Conservation (phyloP, 2,113 vertebrate genomes). For the Pelecanus crispus region DNA sequence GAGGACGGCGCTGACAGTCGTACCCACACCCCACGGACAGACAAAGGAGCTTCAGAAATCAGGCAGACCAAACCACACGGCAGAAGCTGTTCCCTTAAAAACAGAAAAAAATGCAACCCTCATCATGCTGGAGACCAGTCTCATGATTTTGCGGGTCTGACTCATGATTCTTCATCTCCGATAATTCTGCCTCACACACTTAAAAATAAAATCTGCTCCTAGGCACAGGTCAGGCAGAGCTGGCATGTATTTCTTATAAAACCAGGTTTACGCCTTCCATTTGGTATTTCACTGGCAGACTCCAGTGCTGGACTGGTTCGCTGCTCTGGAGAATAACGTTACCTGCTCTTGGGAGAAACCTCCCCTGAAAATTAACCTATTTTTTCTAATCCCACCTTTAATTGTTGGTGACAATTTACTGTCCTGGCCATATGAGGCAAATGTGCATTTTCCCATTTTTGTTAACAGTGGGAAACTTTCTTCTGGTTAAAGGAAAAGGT, state of each 20-base stretch:
- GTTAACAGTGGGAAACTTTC: not conserved
- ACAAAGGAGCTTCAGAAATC: not conserved
- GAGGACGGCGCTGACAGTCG: accelerated
- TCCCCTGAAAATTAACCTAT: not conserved
- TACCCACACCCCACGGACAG: not conserved
- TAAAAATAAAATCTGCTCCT: conserved; percentile 19
- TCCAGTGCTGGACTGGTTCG: not conserved
- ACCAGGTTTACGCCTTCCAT: not conserved
- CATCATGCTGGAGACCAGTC: not conserved
- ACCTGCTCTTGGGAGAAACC: not conserved
- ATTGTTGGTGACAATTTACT: not conserved
- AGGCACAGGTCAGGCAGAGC: not conserved
- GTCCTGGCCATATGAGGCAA: not conserved
- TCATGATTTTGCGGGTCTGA: conserved; percentile 6
- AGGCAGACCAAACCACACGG: not conserved
- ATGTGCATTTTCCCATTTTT: not conserved
- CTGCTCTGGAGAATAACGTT: not conserved
- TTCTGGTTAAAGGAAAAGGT: not conserved
- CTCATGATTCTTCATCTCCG: not conserved
- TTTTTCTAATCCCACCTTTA: not conserved
- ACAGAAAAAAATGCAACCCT: not conserved
- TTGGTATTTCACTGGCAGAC: not conserved
- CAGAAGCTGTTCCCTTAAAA: conserved; percentile 7
- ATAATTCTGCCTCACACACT: not conserved
- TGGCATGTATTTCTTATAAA: not conserved